Evolutionary conservation across 2,797 vertebrate genomes (phyloP).

Genomic region (Danio choprae): DNA sequence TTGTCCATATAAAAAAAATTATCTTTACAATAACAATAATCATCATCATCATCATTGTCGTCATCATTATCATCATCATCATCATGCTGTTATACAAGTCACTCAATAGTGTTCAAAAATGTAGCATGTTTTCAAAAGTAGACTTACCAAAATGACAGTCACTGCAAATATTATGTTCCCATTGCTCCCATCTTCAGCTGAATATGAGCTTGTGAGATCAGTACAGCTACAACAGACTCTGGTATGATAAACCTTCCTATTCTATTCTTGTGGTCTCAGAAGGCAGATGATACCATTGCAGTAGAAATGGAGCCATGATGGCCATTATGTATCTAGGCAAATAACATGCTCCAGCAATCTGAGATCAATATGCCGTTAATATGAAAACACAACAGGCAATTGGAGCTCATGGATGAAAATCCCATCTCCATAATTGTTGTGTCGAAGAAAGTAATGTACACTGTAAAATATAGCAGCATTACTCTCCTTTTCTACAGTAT

Average conservation of each 20-base stretch:
- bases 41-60: too few species aligned
- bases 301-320: conserved; percentile 62
- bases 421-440: conserved; percentile 66
- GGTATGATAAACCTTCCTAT: conserved; percentile 26
- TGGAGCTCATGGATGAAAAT: conserved; percentile 60
- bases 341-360: conserved; percentile 61
- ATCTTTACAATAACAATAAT: too few species aligned
- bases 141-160: neutral
- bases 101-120: neutral
- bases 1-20: too few species aligned
- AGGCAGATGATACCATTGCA: conserved; percentile 53
- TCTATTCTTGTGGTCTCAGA: conserved; percentile 50
- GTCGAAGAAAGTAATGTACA: conserved; percentile 61
- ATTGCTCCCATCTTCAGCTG: neutral
- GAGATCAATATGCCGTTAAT: conserved; percentile 66
- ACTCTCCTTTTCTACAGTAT: conserved; percentile 52
- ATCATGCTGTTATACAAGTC: too few species aligned
- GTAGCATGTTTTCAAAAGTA: neutral
- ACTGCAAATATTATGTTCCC: neutral
- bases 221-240: neutral
- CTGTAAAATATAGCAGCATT: conserved; percentile 60
- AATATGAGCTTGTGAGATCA: conserved; percentile 4
- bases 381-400: conserved; percentile 61
- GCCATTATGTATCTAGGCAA: conserved; percentile 62
- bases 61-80: too few species aligned